A percentile compares a stretch with the other conserved stretches of the same genome.
These are phyloP conservation scores for Menidia beryllina DNA, from an alignment of 2,113 vertebrate species.

Conservation along the genomic window DNA sequence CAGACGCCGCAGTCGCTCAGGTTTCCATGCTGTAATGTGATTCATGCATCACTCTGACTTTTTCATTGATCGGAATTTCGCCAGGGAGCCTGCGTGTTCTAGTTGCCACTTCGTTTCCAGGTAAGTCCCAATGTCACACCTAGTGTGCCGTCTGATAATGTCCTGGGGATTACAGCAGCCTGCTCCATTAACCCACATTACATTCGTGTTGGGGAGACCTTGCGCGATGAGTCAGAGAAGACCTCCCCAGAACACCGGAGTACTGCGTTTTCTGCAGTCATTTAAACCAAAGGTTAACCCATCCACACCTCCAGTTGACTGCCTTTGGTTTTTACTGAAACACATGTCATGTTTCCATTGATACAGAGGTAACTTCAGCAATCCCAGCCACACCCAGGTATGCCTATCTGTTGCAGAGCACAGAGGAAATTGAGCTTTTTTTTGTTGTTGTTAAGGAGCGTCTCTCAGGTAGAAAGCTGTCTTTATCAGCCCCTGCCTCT, in stretches of 20 bases:
- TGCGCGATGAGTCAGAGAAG: constrained; percentile 29
- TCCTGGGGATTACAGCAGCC: constrained; percentile 63
- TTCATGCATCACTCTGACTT: constrained; percentile 21
- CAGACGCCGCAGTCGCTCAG: constrained; percentile 43
- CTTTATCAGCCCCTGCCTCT: constrained; percentile 31
- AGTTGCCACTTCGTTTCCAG: constrained; percentile 35
- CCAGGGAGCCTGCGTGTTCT: background rate
- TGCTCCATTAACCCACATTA: constrained; percentile 76
- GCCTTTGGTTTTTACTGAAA: constrained; percentile 19
- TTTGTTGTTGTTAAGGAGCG: constrained; percentile 14
- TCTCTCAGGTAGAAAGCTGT: constrained; percentile 61
- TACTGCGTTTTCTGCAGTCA: constrained; percentile 1
- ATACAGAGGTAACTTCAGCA: constrained; percentile 37
- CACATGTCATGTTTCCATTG: constrained; percentile 27
- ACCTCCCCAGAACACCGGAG: background rate
- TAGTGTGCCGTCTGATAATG: constrained; percentile 36
- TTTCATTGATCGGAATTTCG: constrained; percentile 19
- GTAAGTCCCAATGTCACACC: constrained; percentile 62
- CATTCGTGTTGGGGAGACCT: constrained; percentile 33
- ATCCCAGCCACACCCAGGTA: constrained; percentile 70
- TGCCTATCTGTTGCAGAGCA: constrained; percentile 46
- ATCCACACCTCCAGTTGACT: constrained; percentile 21
- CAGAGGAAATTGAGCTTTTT: constrained; percentile 30
- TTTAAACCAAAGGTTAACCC: constrained; percentile 20
- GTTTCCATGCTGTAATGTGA: constrained; percentile 1